phyloP scores from a whole-genome alignment of 2,797 vertebrate species.

The Furcifer pardalis region DNA sequence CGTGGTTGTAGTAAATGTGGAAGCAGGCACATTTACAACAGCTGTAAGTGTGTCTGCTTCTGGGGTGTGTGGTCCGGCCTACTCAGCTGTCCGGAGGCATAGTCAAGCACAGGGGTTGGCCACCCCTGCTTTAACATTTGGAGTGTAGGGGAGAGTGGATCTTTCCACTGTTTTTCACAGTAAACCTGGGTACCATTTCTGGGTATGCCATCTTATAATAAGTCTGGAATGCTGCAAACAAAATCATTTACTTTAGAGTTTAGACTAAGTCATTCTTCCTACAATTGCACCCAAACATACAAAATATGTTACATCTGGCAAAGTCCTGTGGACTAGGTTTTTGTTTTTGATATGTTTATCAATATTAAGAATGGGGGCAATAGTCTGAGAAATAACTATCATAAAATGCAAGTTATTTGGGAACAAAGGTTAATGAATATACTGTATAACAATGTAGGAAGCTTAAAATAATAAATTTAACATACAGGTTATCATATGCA shows the following conservation, averaged over 20 bases:
- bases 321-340: not conserved
- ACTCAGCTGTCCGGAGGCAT: too few relatives aligned
- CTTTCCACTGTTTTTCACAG: constrained; percentile 4
- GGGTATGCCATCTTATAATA: constrained; percentile 3
- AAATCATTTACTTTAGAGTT: not conserved
- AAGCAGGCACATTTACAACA: too few relatives aligned
- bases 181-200: constrained; percentile 4
- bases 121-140: not conserved
- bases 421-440: not conserved
- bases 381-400: not conserved
- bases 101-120: too few relatives aligned
- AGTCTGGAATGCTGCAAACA: not conserved
- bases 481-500: not conserved
- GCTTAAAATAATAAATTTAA: not conserved
- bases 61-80: too few relatives aligned
- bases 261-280: not conserved
- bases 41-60: too few relatives aligned
- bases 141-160: not conserved
- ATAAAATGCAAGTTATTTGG: not conserved
- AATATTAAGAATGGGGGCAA: not conserved
- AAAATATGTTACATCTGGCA: not conserved
- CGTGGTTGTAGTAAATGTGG: too few relatives aligned
- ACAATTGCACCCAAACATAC: not conserved
- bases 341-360: not conserved
- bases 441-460: not conserved